phyloP scores from a whole-genome alignment of 2,888 invertebrate species.

The Parapristionchus giblindavisi region DNA sequence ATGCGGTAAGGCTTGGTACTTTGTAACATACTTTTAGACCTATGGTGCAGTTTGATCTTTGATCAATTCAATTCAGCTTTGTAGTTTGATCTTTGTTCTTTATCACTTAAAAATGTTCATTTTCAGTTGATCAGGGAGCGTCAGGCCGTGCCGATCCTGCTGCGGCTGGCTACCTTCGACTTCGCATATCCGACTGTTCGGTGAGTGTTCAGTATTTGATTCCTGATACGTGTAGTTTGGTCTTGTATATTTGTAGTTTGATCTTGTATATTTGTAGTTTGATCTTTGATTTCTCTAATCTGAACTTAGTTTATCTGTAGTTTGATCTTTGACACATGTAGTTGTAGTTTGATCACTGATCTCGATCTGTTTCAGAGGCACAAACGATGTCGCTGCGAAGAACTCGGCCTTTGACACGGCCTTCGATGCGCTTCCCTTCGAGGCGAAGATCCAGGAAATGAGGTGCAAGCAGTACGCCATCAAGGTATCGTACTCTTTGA shows the following conservation, averaged over 20 bases:
- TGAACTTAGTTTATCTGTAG: not conserved
- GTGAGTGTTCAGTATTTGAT: not conserved
- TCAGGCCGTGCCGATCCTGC: not conserved
- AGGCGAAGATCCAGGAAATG: not conserved
- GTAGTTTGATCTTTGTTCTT: not conserved
- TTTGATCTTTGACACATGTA: not conserved
- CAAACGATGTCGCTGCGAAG: not conserved
- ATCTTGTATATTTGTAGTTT: not conserved
- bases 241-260: not conserved
- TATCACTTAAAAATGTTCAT: too few relatives aligned
- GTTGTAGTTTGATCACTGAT: not conserved
- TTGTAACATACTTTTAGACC: too few relatives aligned
- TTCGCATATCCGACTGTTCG: conserved; percentile 17
- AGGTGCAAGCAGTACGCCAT: conserved; percentile 16
- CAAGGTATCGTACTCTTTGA: not conserved
- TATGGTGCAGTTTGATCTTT: too few relatives aligned
- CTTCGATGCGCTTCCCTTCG: not conserved
- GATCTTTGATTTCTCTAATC: not conserved
- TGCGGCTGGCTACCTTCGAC: conserved; percentile 26
- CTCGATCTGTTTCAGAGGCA: not conserved
- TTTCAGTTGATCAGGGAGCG: conserved; percentile 14
- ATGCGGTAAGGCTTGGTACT: too few relatives aligned
- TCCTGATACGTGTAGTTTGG: not conserved
- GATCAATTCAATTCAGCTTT: too few relatives aligned
- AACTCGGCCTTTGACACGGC: conserved; percentile 17